Evolutionary conservation across 2,113 vertebrate genomes (phyloP).

Genomic region (Brachyhypopomus gauderio): DNA sequence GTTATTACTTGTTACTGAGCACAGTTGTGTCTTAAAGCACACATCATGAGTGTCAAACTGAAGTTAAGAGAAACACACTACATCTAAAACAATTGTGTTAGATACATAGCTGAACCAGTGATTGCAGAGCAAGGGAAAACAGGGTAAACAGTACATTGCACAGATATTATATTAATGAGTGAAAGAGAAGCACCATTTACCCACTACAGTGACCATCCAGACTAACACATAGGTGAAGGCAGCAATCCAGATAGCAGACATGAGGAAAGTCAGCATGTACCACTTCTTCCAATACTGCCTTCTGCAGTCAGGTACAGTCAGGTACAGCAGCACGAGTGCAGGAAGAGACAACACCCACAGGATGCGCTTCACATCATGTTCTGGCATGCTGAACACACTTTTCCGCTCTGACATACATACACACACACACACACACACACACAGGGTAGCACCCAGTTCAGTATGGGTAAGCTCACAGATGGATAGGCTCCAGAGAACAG

Average conservation of each 20-base stretch:
- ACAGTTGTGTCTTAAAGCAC: too few species aligned
- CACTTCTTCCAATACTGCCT: conserved; percentile 87
- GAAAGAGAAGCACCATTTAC: conserved; percentile 69
- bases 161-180: too few species aligned
- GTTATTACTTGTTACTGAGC: too few species aligned
- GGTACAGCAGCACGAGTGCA: conserved; percentile 82
- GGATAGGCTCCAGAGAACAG: too few species aligned
- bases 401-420: conserved; percentile 74
- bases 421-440: conserved; percentile 1
- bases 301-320: conserved; percentile 92
- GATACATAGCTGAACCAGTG: too few species aligned
- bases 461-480: too few species aligned
- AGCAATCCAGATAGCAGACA: conserved; percentile 96
- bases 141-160: too few species aligned
- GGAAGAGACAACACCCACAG: conserved; percentile 94
- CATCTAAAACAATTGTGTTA: too few species aligned
- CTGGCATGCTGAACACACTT: conserved; percentile 88
- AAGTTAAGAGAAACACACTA: too few species aligned
- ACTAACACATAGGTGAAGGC: conserved; percentile 92
- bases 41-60: too few species aligned
- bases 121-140: too few species aligned
- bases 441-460: background rate
- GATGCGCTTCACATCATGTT: conserved; percentile 88
- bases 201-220: conserved; percentile 95
- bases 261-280: conserved; percentile 90